phyloP scores from a whole-genome alignment of 2,113 vertebrate genomes.

The Pteropus alecto region DNA sequence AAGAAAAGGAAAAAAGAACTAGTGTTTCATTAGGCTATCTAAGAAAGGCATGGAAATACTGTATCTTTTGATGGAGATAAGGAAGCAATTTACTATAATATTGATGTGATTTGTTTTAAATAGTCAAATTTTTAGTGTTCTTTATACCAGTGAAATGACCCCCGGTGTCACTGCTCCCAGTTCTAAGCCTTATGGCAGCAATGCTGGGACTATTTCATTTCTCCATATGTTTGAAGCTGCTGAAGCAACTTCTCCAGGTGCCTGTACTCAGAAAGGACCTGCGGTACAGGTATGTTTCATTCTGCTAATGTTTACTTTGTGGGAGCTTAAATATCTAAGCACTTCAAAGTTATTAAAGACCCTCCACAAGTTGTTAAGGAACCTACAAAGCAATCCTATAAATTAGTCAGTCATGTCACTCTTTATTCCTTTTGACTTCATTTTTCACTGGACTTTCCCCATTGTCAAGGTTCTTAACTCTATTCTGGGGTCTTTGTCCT shows the following conservation, averaged over 20 bases:
- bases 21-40: constrained; percentile 30
- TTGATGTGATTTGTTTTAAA: constrained; percentile 52
- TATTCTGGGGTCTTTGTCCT: neutral
- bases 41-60: neutral
- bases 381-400: neutral
- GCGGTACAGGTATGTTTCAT: neutral
- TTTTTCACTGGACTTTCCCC: neutral
- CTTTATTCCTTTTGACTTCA: neutral
- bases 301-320: neutral
- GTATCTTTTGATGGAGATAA: constrained; percentile 37
- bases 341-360: neutral
- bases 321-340: neutral
- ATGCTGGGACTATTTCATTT: neutral
- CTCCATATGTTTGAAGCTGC: neutral
- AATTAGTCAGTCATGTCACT: neutral
- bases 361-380: neutral
- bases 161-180: no score
- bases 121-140: constrained; percentile 18
- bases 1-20: constrained; percentile 38
- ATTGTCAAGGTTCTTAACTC: neutral
- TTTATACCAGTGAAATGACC: neutral
- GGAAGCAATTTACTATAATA: constrained; percentile 27
- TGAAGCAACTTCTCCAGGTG: neutral
- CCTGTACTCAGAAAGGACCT: neutral
- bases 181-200: neutral